These are phyloP conservation scores for Heliconius ethilla DNA, from an alignment of 2,888 invertebrate species.

Conservation along the genomic window DNA sequence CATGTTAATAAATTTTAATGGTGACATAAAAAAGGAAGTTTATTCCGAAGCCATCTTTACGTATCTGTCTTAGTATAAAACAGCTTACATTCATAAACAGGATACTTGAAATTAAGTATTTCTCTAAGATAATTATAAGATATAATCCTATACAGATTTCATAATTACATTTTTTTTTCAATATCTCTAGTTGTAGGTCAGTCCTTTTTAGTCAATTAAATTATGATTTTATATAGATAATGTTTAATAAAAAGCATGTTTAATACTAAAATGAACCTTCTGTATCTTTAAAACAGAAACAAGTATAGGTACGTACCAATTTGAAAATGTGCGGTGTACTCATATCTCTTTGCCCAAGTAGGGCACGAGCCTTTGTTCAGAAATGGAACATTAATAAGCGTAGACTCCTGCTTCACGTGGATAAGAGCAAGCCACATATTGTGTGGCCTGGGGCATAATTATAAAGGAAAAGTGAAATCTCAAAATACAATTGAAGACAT, in stretches of 20 bases:
- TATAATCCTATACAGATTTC: not conserved
- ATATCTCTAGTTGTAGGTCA: not conserved
- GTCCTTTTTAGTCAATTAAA: not conserved
- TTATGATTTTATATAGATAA: not conserved
- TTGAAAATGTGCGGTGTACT: not conserved
- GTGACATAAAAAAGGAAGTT: slow-evolving; percentile 32
- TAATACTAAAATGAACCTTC: not conserved
- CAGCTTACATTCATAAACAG: not conserved
- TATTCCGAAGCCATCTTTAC: slow-evolving; percentile 31
- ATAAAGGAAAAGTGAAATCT: slow-evolving; percentile 7
- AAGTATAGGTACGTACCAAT: not conserved
- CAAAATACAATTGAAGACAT: not conserved
- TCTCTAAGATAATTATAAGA: not conserved
- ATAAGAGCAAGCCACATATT: slow-evolving; percentile 4
- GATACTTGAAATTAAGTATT: slow-evolving; percentile 1
- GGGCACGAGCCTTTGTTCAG: slow-evolving; percentile 19
- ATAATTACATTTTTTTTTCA: not conserved
- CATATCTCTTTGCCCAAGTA: slow-evolving; percentile 18
- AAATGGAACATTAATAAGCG: slow-evolving; percentile 25
- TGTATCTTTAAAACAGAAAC: not conserved
- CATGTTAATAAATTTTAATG: slow-evolving; percentile 39
- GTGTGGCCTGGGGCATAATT: not conserved
- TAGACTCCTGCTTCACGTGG: slow-evolving; percentile 17
- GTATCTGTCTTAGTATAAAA: slow-evolving; percentile 8
- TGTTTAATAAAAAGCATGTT: not conserved